phyloP scores from a whole-genome alignment of 1,140 invertebrate species.

The Cotesia vestalis region DNA sequence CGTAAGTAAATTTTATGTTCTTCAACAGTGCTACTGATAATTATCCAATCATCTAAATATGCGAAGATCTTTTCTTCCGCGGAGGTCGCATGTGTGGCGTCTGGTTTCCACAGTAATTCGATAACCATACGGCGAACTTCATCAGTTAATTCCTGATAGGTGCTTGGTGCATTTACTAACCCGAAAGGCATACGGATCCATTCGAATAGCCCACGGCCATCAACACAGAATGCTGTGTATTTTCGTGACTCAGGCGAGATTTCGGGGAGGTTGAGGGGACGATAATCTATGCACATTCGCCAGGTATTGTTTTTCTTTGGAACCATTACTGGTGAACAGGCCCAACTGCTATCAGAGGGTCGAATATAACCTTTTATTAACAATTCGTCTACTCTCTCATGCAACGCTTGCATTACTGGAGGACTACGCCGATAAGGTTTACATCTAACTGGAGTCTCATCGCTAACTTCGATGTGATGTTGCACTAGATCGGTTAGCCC shows the following conservation, averaged over 20 bases:
- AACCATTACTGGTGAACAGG: conserved; percentile 16
- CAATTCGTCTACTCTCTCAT: conserved; percentile 30
- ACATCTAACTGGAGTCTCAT: conserved; percentile 18
- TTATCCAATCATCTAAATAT: too few species aligned
- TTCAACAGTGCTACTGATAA: too few species aligned
- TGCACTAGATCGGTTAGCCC: conserved; percentile 18
- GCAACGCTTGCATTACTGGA: conserved; percentile 15
- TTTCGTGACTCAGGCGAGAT: conserved; percentile 25
- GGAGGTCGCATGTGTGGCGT: too few species aligned
- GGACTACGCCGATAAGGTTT: conserved; percentile 30
- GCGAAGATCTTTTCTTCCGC: too few species aligned
- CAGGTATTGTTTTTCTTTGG: background rate
- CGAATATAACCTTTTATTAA: conserved; percentile 26
- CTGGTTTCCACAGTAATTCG: too few species aligned
- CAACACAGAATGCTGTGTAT: conserved; percentile 43
- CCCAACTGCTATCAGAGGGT: conserved; percentile 28
- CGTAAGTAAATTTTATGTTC: too few species aligned
- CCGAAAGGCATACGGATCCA: conserved; percentile 60
- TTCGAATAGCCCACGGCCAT: conserved; percentile 55
- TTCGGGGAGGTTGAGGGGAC: conserved; percentile 21
- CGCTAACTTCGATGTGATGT: conserved; percentile 29
- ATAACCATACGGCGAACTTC: too few species aligned
- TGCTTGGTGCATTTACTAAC: too few species aligned
- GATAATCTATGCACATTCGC: conserved; percentile 3
- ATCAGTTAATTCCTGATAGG: too few species aligned